Percentiles rank a stretch among this genome's conserved stretches.
Evolutionary conservation across 2,797 vertebrate species (phyloP).

Genomic region (Lutjanus argentimaculatus): DNA sequence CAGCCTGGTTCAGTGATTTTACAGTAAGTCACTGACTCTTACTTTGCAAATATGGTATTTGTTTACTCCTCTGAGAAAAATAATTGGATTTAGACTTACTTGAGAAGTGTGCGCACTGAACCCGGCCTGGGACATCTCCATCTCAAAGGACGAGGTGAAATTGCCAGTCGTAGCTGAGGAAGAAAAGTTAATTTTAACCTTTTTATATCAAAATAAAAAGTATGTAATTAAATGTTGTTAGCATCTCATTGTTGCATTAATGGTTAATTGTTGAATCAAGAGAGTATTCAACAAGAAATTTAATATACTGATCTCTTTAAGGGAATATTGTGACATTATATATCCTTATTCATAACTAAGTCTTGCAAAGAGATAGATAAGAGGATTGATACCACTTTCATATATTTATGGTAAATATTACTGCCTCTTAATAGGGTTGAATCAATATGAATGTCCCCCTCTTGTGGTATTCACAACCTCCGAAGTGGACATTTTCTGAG

Average conservation of each 20-base stretch:
- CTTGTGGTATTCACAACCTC: too few species aligned
- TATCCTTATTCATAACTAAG: too few species aligned
- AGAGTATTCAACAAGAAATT: neutral
- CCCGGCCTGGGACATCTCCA: constrained; percentile 98
- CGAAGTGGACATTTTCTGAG: too few species aligned
- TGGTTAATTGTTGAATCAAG: neutral
- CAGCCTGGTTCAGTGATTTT: neutral
- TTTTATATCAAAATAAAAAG: constrained; percentile 1
- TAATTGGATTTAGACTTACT: constrained; percentile 80
- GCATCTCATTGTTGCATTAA: neutral
- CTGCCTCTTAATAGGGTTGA: too few species aligned
- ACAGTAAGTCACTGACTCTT: neutral
- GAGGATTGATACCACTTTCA: neutral
- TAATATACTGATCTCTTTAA: neutral
- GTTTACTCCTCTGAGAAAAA: constrained; percentile 7
- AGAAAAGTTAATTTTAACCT: constrained; percentile 1
- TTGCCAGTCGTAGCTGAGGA: constrained; percentile 91
- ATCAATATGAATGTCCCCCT: too few species aligned
- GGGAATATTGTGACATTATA: too few species aligned
- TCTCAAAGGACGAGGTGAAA: constrained; percentile 92
- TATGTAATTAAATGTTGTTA: neutral
- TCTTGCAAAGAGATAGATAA: neutral
- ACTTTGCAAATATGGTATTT: constrained; percentile 4
- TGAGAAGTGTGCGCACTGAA: constrained; percentile 94
- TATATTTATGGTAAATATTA: too few species aligned